Evolutionary conservation across 2,797 vertebrate genomes (phyloP).

Genomic region (Poecilia picta): DNA sequence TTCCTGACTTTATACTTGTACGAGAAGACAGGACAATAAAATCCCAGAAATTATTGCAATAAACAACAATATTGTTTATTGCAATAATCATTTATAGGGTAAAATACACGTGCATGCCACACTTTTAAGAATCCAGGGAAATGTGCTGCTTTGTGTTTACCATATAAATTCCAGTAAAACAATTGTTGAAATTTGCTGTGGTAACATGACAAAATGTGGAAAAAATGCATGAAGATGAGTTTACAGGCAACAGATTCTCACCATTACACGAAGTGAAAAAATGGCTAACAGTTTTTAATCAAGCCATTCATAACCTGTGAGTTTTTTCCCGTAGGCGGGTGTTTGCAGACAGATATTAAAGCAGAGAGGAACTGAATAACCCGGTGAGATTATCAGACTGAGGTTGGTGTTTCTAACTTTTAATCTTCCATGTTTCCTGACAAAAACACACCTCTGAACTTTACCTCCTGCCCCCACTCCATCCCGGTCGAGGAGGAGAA

Average conservation of each 20-base stretch:
- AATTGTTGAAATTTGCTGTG: background rate
- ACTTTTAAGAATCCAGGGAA: background rate
- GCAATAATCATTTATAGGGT: background rate
- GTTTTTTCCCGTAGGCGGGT: conserved; percentile 23
- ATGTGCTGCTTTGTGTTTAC: background rate
- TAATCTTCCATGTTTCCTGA: conserved; percentile 18
- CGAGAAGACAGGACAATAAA: too few species aligned
- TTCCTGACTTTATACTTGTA: background rate
- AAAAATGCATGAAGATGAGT: background rate
- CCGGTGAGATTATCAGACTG: conserved; percentile 19
- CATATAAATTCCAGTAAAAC: background rate
- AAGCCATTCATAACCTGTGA: conserved; percentile 53
- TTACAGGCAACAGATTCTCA: conserved; percentile 14
- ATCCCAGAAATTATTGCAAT: background rate
- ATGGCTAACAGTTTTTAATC: conserved; percentile 64
- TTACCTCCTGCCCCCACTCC: conserved; percentile 8
- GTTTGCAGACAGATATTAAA: conserved; percentile 58
- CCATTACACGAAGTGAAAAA: conserved; percentile 50
- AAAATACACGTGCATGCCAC: background rate
- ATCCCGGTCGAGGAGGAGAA: conserved; percentile 66
- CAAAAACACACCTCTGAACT: conserved; percentile 29
- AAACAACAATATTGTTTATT: background rate
- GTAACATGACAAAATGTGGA: background rate
- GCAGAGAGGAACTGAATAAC: conserved; percentile 30
- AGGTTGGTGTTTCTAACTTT: conserved; percentile 10